phyloP scores from a whole-genome alignment of 2,113 vertebrate genomes.

The Syngnathus scovelli region DNA sequence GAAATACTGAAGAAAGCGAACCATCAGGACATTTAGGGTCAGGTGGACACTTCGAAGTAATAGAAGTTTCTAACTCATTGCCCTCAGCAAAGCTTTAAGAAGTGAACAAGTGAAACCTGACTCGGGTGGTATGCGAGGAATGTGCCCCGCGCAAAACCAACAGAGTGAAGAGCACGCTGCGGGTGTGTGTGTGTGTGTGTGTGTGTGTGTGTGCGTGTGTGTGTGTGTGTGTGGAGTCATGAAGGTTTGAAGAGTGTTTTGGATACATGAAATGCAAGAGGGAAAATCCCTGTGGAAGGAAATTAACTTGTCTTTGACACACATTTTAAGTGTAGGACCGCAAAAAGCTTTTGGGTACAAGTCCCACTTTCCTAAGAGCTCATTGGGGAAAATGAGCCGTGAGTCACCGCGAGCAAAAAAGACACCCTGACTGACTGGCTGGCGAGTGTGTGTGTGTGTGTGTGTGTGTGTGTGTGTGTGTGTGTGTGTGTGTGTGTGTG shows the following conservation, averaged over 20 bases:
- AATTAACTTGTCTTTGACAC: background rate
- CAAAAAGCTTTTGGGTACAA: background rate
- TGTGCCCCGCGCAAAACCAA: conserved; percentile 31
- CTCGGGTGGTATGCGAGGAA: conserved; percentile 56
- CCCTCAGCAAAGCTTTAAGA: conserved; percentile 11
- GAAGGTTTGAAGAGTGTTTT: background rate
- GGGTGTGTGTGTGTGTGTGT: background rate
- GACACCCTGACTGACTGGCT: background rate
- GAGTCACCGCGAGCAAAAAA: conserved; percentile 35
- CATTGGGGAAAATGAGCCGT: conserved; percentile 42
- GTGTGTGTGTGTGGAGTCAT: background rate
- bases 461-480: no score
- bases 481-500: no score
- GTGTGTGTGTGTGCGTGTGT: background rate
- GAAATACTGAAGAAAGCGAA: background rate
- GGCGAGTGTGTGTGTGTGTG: background rate
- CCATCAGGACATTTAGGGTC: no score
- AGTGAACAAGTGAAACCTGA: conserved; percentile 34
- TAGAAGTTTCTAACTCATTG: conserved; percentile 12
- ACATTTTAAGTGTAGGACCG: no score
- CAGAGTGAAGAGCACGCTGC: conserved; percentile 13
- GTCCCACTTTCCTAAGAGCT: conserved; percentile 42
- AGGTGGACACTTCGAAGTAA: background rate
- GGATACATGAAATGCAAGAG: background rate
- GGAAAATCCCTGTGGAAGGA: background rate